A percentile compares a stretch with the other conserved stretches of the same genome.
These are phyloP conservation scores for Cyphomyrmex costatus DNA, from an alignment of 1,140 invertebrate species.

Conservation along the genomic window DNA sequence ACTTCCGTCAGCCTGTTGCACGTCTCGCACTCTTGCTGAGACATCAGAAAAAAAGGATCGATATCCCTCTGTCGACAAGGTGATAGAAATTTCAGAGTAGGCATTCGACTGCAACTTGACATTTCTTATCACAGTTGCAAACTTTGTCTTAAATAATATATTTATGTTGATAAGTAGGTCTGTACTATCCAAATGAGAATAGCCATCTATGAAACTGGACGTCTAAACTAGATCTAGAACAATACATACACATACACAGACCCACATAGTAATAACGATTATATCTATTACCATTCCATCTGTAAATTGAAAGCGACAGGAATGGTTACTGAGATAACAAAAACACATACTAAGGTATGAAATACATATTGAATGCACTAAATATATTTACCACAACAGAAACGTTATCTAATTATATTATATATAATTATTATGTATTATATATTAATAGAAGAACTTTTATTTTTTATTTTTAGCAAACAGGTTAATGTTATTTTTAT, in stretches of 20 bases:
- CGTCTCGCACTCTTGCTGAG: constrained; percentile 18
- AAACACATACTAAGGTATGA: not conserved
- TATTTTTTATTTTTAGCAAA: no score
- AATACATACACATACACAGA: not conserved
- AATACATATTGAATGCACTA: not conserved
- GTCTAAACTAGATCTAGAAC: no score
- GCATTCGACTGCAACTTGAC: constrained; percentile 17
- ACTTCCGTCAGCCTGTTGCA: constrained; percentile 61
- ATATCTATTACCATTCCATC: not conserved
- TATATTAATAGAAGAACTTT: not conserved
- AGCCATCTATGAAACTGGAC: not conserved
- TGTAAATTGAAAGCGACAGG: not conserved
- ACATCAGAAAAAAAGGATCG: constrained; percentile 50
- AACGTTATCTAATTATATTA: not conserved
- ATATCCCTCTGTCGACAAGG: constrained; percentile 52
- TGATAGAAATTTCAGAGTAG: constrained; percentile 63
- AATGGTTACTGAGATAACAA: not conserved
- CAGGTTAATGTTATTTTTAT: no score
- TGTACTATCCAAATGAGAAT: not conserved
- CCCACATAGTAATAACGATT: not conserved
- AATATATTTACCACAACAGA: not conserved
- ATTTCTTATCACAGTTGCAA: constrained; percentile 40
- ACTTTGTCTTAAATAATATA: constrained; percentile 51
- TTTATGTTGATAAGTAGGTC: constrained; percentile 24
- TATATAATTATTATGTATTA: constrained; percentile 9